Evolutionary conservation across 2,888 invertebrate species (phyloP).

Genomic region (Drosophila aldrichi): DNA sequence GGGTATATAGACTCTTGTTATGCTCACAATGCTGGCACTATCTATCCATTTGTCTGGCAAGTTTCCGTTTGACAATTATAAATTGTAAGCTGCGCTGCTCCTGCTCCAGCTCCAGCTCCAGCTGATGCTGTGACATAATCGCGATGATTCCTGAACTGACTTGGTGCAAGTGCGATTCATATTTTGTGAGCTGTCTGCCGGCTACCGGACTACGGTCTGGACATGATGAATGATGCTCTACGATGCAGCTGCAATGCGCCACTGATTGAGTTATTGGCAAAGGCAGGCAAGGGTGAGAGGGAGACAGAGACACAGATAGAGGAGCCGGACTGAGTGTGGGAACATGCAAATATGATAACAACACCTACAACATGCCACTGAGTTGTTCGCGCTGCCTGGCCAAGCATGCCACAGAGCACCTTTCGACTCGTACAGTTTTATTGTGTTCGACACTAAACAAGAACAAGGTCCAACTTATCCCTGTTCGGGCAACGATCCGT

Average conservation of each 20-base stretch:
- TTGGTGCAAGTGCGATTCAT: conserved; percentile 50
- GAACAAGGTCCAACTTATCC: conserved; percentile 40
- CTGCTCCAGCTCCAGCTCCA: conserved; percentile 33
- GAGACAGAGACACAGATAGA: not conserved
- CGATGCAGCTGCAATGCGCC: conserved; percentile 69
- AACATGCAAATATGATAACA: conserved; percentile 70
- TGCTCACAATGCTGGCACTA: conserved; percentile 14
- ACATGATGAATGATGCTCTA: conserved; percentile 65
- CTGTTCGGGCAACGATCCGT: conserved; percentile 53
- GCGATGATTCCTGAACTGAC: conserved; percentile 64
- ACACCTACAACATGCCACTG: conserved; percentile 67
- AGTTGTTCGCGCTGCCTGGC: conserved; percentile 12
- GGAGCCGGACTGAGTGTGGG: not conserved
- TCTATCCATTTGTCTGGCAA: conserved; percentile 73
- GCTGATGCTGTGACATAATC: conserved; percentile 72
- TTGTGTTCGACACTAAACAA: conserved; percentile 68
- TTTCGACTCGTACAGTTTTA: conserved; percentile 45
- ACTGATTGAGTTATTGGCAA: conserved; percentile 74
- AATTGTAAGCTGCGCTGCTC: conserved; percentile 70
- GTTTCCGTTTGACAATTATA: conserved; percentile 75
- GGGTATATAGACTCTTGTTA: conserved; percentile 1
- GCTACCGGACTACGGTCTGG: conserved; percentile 13
- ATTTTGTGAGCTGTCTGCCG: conserved; percentile 50
- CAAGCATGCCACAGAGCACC: conserved; percentile 26
- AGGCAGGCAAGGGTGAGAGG: not conserved